Base-by-base conservation (phyloP, 2,888 invertebrate genomes). In the Campaea margaritaria region DNA sequence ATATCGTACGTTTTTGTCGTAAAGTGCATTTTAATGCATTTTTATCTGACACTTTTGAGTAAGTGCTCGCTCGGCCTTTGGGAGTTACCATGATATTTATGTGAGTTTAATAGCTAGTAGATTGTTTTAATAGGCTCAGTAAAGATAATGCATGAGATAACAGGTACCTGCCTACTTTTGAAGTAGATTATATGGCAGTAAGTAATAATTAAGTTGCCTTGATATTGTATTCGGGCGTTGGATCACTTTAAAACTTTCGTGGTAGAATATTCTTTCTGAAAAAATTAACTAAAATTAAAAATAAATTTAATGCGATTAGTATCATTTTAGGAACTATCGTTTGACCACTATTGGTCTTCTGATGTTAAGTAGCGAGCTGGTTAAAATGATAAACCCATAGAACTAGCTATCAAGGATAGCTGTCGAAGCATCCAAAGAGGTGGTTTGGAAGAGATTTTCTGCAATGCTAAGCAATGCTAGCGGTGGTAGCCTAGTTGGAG, bases 1-100 rank as follows among this genome's bases (percentile, higher is more conserved):
- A 82, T 79, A 79, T 75, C 78, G 86, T 81, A 83, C 83, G 83
- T 82, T 76, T 59, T 77, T 77, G 78, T 75, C 82, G 86, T 89
- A 86, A 89, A 90, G 76, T 65, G 87, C 85, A 90, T 89, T 90
- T 86, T 82, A 89, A 89, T 90, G 81, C 77, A 81, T 87, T 89
- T 88, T 89, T 89, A 86, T 86, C 84, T 84, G 69, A 78, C 81
- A 81, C 79, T 74, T 69, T 69, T 52, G 51, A 50, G 50, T 55
- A 28, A 58, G 51, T 48, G 54, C 52, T 43, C 55, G 42, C 52
- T 48, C 42, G 51, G 61, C 47, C 51, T 62, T 61, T 52, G 48
- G 44, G 39, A 41, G 39, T 28, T 52, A 61, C 60, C 51, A 41
- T 56, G 60, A 61, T 27, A 16, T 55, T 61, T 61, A 56, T 56